Conservation (phyloP, 2,888 invertebrate genomes). For the Tetragonula carbonaria region DNA sequence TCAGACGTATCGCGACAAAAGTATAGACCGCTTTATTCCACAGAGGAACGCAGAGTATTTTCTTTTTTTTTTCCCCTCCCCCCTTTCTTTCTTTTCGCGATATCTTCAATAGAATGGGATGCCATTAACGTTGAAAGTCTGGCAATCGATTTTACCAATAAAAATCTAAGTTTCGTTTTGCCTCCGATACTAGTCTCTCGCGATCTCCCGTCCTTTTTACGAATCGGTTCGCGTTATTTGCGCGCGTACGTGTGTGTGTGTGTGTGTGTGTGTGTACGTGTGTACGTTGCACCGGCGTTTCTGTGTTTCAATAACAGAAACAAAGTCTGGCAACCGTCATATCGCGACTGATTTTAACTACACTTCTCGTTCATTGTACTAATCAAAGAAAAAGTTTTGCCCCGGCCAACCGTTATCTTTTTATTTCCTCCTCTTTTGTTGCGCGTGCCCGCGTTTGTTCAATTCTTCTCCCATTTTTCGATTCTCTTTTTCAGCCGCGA, state of each 20-base stretch:
- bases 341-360: constrained; percentile 77
- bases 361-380: constrained; percentile 69
- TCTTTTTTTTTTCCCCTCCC: too few species aligned
- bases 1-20: background rate
- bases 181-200: background rate
- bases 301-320: constrained; percentile 64
- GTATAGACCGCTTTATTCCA: constrained; percentile 1
- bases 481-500: background rate
- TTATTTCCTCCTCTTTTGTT: constrained; percentile 16
- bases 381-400: constrained; percentile 76
- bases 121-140: constrained; percentile 4
- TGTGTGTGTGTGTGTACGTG: background rate
- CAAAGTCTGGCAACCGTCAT: constrained; percentile 69
- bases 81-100: background rate
- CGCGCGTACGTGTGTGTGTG: too few species aligned
- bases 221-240: background rate
- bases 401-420: constrained; percentile 2
- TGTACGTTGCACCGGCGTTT: background rate
- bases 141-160: constrained; percentile 9
- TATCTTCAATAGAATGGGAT: background rate
- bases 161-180: constrained; percentile 4
- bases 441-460: constrained; percentile 1
- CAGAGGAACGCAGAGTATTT: background rate
- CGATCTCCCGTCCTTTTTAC: constrained; percentile 2
- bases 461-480: background rate